A percentile compares a stretch with the other conserved stretches of the same genome.
Evolutionary conservation across 2,888 invertebrate species (phyloP).

Genomic region (Strigamia maritima): DNA sequence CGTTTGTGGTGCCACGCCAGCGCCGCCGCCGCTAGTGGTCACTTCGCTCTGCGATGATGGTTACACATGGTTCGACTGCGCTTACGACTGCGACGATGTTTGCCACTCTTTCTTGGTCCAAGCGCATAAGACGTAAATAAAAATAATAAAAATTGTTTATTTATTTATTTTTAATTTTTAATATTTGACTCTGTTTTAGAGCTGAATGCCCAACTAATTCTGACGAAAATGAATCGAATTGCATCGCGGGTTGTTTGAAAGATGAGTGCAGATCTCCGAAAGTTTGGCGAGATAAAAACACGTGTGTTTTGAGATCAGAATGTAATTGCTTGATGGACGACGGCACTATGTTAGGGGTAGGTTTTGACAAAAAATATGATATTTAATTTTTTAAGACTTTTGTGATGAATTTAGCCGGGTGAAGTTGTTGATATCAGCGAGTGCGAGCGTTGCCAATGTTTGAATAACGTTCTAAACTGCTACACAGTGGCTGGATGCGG

Average conservation of each 20-base stretch:
- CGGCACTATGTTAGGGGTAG: conserved; percentile 65
- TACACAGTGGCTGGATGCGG: background rate
- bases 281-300: conserved; percentile 67
- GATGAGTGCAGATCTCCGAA: conserved; percentile 46
- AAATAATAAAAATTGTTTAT: background rate
- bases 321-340: conserved; percentile 70
- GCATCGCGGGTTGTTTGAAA: conserved; percentile 43
- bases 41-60: conserved; percentile 58
- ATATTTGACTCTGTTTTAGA: background rate
- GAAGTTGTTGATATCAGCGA: conserved; percentile 61
- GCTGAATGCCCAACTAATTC: background rate
- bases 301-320: conserved; percentile 69
- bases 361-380: conserved; percentile 31
- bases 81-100: conserved; percentile 66
- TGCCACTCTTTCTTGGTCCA: conserved; percentile 55
- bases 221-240: background rate
- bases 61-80: conserved; percentile 65
- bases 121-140: conserved; percentile 35
- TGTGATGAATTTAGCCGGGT: conserved; percentile 61
- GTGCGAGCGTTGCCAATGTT: conserved; percentile 74
- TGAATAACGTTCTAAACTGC: conserved; percentile 71
- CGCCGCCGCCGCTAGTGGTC: background rate
- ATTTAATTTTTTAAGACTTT: background rate
- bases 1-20: conserved; percentile 41
- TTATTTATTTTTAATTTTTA: background rate